Conservation (phyloP, 2,797 vertebrate species). For the Streptopelia turtur region DNA sequence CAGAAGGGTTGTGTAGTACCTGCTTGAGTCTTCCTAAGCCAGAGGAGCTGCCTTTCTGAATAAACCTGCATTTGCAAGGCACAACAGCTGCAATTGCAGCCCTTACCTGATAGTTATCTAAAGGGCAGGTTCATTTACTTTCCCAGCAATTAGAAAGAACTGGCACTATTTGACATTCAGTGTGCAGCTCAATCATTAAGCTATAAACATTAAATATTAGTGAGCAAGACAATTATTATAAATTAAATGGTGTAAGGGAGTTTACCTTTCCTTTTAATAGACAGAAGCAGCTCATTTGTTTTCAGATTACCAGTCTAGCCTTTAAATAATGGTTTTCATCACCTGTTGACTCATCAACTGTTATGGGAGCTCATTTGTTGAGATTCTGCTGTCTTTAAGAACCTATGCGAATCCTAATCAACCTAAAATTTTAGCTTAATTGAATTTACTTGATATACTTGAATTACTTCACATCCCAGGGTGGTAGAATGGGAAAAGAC, state of each 20-base stretch:
- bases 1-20: neutral
- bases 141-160: neutral
- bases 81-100: neutral
- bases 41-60: neutral
- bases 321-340: neutral
- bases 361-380: neutral
- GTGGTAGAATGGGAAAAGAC: neutral
- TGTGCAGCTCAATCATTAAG: neutral
- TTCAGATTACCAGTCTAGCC: neutral
- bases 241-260: neutral
- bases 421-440: neutral
- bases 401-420: neutral
- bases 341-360: neutral
- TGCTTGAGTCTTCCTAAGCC: neutral
- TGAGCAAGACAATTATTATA: neutral
- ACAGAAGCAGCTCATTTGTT: neutral
- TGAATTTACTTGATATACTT: neutral
- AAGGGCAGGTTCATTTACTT: neutral
- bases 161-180: neutral
- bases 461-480: neutral
- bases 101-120: neutral
- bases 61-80: neutral
- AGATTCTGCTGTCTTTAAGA: neutral
- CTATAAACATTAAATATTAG: slow-evolving; percentile 7
- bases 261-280: neutral